These are phyloP conservation scores for Nothocercus nigrocapillus DNA, from an alignment of 2,113 vertebrate genomes.

Conservation along the genomic window DNA sequence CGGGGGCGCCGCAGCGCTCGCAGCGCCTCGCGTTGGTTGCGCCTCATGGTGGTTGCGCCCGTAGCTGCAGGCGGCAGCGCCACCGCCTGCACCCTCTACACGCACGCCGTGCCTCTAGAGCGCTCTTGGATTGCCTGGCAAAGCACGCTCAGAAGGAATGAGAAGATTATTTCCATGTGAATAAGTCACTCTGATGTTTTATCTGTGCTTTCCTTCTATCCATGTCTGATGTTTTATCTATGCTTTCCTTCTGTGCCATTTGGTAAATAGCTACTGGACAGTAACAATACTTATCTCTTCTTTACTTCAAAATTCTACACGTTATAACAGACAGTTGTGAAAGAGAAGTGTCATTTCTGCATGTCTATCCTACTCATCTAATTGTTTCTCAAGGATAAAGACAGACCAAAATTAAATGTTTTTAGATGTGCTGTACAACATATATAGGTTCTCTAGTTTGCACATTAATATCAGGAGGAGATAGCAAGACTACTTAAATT, in stretches of 20 bases:
- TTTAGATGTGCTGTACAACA: neutral
- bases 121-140: neutral
- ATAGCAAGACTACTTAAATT: accelerated
- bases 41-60: too few species aligned
- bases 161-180: neutral
- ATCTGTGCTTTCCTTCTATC: too few species aligned
- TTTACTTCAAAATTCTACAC: neutral
- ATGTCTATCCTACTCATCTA: neutral
- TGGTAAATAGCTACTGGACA: neutral
- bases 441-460: accelerated
- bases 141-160: neutral
- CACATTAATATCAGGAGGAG: accelerated
- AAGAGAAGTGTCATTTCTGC: neutral
- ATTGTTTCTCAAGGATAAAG: neutral
- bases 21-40: too few species aligned
- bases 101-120: neutral
- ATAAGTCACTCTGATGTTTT: neutral
- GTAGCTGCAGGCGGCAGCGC: too few species aligned
- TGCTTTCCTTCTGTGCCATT: neutral
- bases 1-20: too few species aligned
- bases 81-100: too few species aligned
- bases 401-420: neutral
- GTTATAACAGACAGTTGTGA: neutral
- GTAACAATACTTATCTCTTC: neutral
- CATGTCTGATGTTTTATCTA: neutral